Base-by-base conservation (phyloP, 2,797 vertebrate genomes). In the Apodemus agrarius region DNA sequence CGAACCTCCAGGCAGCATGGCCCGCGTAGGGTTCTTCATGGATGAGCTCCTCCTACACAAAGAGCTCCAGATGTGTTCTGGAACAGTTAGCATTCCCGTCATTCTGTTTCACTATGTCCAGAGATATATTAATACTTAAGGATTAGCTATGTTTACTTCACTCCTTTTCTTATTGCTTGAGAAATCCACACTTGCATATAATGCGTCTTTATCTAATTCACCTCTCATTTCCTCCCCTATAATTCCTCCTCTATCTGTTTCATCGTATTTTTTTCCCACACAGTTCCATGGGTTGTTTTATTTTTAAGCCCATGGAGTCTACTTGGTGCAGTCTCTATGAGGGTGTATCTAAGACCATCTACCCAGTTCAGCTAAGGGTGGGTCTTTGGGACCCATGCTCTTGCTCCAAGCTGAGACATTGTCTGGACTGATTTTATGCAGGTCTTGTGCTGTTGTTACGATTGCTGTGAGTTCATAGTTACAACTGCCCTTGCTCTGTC, bases 381-480 rank as follows among this genome's bases (percentile, higher is more conserved):
- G 40, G 40, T 29, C 5, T 76, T 76, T 49, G 61, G 49, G 40
- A 85, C 61, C 61, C 11, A 13, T 21, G 12, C 43, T 46, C 43
- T 24, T 16, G 43, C 11, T 49, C 21, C 31, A 67, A 69, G 63
- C 37, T 61, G 81, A n/a, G 63, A n/a, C 7, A n/a, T 4, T 49
- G 63, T 52, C 63, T 3, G 6, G 31, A n/a, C 12, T 24, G 12
- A n/a, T n/a, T 31, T 49, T 52, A n/a, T 2, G 1, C 0, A 1
- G 43, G 31, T 67, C 43, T n/a, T 67, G 61, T 49, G 10, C 37
- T 22, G 40, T 43, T 37, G n/a, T 72, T 72, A 72, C 34, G 6
- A 72, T 1, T 72, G 69, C 19, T 21, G 7, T 21, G 17, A 72
- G 69, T 8, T 72, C n/a, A 37, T 9, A 21, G 69, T 10, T 24